A percentile compares a stretch with the other conserved stretches of the same genome.
Conservation (phyloP, 1,140 invertebrate genomes). For the Anoplophora glabripennis region DNA sequence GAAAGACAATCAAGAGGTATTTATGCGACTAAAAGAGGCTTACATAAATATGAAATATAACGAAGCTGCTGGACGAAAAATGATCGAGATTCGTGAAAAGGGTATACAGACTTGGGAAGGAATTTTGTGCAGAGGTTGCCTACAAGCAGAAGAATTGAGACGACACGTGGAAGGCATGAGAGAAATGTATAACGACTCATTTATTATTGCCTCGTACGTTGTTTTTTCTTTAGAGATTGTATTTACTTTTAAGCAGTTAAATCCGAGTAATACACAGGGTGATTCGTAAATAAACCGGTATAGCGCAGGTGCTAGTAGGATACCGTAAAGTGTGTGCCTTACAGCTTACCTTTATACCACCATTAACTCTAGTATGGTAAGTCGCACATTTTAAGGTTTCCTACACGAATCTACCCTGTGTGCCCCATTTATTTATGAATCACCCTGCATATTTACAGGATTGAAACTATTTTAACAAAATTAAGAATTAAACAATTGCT, state of each 20-base stretch:
- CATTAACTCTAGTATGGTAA: not conserved
- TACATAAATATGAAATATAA: conserved; percentile 41
- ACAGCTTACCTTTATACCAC: not conserved
- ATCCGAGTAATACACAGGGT: too few species aligned
- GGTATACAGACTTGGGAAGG: conserved; percentile 35
- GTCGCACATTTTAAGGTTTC: not conserved
- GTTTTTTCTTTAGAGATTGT: not conserved
- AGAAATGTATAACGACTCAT: conserved; percentile 24
- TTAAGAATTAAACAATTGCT: too few species aligned
- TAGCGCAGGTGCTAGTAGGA: too few species aligned
- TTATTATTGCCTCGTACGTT: conserved; percentile 27
- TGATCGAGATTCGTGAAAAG: conserved; percentile 36
- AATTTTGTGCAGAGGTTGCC: conserved; percentile 31
- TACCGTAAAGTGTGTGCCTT: too few species aligned
- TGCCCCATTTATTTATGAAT: too few species aligned
- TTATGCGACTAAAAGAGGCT: conserved; percentile 35
- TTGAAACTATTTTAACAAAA: too few species aligned
- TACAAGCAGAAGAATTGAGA: conserved; percentile 31
- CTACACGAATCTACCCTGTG: too few species aligned
- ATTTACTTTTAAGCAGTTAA: too few species aligned
- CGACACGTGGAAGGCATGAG: conserved; percentile 23
- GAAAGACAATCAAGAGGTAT: conserved; percentile 37
- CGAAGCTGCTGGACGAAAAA: conserved; percentile 33
- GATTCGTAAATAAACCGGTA: too few species aligned
- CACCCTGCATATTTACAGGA: too few species aligned